A percentile compares a stretch with the other conserved stretches of the same genome.
These are phyloP conservation scores for Siderastrea radians DNA, from an alignment of 92 coral and sea anemone species.

Conservation along the genomic window DNA sequence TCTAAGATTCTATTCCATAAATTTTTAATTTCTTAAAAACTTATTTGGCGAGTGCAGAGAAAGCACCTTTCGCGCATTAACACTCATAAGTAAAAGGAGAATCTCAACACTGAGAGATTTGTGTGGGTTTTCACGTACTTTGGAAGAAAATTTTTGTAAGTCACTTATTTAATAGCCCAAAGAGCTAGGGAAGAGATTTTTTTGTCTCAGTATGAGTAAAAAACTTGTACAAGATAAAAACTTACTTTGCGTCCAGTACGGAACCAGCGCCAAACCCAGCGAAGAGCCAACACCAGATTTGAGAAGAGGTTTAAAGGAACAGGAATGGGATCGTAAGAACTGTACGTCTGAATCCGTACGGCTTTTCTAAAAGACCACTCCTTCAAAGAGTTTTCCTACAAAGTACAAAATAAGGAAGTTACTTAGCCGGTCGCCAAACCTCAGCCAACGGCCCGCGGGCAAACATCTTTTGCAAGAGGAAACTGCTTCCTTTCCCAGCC, in stretches of 20 bases:
- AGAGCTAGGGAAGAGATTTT: too few species aligned
- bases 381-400: constrained; percentile 30
- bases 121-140: too few species aligned
- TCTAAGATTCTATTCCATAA: too few species aligned
- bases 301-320: constrained; percentile 32
- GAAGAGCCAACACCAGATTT: constrained; percentile 5
- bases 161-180: too few species aligned
- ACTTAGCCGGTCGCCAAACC: neutral
- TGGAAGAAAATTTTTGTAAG: too few species aligned
- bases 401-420: neutral
- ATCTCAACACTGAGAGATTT: too few species aligned
- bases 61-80: too few species aligned
- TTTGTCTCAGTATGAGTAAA: too few species aligned
- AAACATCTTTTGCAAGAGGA: neutral
- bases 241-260: neutral
- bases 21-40: too few species aligned
- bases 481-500: too few species aligned
- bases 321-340: constrained; percentile 26
- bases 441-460: neutral
- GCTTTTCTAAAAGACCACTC: constrained; percentile 39
- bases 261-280: neutral
- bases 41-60: too few species aligned
- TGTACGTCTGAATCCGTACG: constrained; percentile 35
- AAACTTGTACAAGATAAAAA: neutral
- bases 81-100: too few species aligned